These are phyloP conservation scores for Uria lomvia DNA, from an alignment of 2,113 vertebrate species.

Conservation along the genomic window DNA sequence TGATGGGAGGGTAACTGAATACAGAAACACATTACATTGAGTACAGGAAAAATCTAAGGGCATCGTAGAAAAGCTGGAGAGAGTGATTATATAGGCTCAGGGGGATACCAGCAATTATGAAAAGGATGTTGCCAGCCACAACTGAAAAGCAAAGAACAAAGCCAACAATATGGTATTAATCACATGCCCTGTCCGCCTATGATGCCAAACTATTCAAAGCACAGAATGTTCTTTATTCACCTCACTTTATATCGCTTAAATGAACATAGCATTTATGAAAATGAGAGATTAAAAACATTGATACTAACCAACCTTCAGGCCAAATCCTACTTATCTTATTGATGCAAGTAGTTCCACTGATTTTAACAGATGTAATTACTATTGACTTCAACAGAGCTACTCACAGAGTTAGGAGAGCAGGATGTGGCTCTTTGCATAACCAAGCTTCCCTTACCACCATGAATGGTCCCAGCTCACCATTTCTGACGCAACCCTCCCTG, in stretches of 20 bases:
- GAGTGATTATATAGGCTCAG: slow-evolving; percentile 41
- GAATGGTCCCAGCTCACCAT: not conserved
- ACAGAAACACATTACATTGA: not conserved
- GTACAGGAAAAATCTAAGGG: slow-evolving; percentile 20
- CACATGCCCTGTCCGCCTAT: slow-evolving; percentile 15
- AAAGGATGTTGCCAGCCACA: slow-evolving; percentile 43
- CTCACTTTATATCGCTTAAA: slow-evolving; percentile 29
- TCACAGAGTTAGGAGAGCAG: slow-evolving; percentile 18
- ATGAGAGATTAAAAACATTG: slow-evolving; percentile 54
- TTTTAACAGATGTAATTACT: slow-evolving; percentile 33
- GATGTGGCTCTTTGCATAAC: slow-evolving; percentile 45
- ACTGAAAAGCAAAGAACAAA: slow-evolving; percentile 61
- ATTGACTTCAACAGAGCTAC: not conserved
- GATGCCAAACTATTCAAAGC: slow-evolving; percentile 56
- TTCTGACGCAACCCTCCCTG: not conserved
- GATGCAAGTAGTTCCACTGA: slow-evolving; percentile 54
- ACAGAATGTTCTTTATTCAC: slow-evolving; percentile 61
- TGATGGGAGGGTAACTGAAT: not conserved
- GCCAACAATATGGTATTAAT: slow-evolving; percentile 69
- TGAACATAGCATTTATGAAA: slow-evolving; percentile 40
- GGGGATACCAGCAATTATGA: slow-evolving; percentile 35
- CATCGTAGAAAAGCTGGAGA: not conserved
- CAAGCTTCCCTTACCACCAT: slow-evolving; percentile 25
- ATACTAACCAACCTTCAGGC: slow-evolving; percentile 42
- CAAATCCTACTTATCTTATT: slow-evolving; percentile 63